Evolutionary conservation across 2,888 invertebrate genomes (phyloP).

Genomic region (Papilio protenor): DNA sequence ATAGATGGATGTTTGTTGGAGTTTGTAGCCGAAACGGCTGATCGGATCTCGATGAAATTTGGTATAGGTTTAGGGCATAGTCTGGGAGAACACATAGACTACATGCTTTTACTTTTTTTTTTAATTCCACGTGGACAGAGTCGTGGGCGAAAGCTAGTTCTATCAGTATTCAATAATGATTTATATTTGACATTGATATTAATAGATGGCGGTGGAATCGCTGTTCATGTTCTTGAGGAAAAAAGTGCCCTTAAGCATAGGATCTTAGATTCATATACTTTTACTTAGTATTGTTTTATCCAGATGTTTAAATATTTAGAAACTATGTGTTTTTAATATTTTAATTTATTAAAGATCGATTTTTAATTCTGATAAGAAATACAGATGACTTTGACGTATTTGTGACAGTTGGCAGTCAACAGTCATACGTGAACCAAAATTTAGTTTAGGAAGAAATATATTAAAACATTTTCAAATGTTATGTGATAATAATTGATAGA

Average conservation of each 20-base stretch:
- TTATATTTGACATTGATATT: neutral
- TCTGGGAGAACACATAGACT: too few relatives aligned
- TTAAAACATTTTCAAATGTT: slow-evolving; percentile 29
- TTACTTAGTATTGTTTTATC: neutral
- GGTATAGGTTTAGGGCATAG: too few relatives aligned
- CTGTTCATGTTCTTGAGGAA: neutral
- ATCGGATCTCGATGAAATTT: too few relatives aligned
- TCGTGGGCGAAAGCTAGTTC: too few relatives aligned
- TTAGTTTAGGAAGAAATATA: slow-evolving; percentile 1
- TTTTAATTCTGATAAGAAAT: neutral
- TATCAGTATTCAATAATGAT: too few relatives aligned
- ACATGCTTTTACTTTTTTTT: too few relatives aligned
- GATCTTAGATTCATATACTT: neutral
- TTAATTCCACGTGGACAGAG: too few relatives aligned
- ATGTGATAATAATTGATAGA: slow-evolving; percentile 38
- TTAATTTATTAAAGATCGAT: neutral
- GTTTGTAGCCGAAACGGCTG: too few relatives aligned
- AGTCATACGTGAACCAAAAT: slow-evolving; percentile 30
- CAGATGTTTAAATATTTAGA: neutral
- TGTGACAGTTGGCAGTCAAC: slow-evolving; percentile 41
- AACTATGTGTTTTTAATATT: neutral
- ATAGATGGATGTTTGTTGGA: too few relatives aligned
- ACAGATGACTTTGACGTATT: slow-evolving; percentile 25
- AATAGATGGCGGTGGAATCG: neutral
- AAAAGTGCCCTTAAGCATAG: neutral